Evolutionary conservation across 1,140 invertebrate species (phyloP).

Genomic region (Pseudomyrmex pallidus): DNA sequence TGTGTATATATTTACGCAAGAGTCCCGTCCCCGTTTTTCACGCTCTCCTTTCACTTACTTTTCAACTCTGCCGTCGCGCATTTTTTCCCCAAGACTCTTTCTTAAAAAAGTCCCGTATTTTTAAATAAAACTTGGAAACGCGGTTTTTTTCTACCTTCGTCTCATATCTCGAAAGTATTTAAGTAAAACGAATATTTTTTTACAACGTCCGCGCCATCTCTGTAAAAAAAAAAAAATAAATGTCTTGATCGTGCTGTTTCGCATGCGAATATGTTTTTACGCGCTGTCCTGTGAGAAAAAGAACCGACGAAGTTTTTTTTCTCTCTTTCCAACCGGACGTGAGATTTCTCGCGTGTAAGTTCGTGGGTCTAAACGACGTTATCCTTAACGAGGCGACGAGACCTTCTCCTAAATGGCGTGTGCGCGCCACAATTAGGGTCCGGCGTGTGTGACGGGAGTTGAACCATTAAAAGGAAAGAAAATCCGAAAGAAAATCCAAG

Average conservation of each 20-base stretch:
- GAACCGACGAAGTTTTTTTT: not conserved
- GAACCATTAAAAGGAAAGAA: slow-evolving; percentile 46
- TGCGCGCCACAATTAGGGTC: slow-evolving; percentile 39
- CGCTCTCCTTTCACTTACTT: slow-evolving; percentile 9
- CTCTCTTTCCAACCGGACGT: not conserved
- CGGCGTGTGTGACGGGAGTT: slow-evolving; percentile 25
- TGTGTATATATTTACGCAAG: not conserved
- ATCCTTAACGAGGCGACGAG: slow-evolving; percentile 49
- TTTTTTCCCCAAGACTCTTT: not conserved
- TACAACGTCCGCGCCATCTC: not conserved
- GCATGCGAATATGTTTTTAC: not conserved
- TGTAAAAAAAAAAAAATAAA: not conserved
- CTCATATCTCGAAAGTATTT: too few species aligned
- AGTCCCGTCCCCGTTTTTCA: not conserved
- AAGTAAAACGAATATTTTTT: too few species aligned
- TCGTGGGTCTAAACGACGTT: slow-evolving; percentile 43
- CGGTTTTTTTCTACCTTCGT: too few species aligned
- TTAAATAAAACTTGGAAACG: not conserved
- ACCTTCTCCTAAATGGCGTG: slow-evolving; percentile 21
- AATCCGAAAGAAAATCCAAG: not conserved
- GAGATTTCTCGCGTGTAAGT: slow-evolving; percentile 32
- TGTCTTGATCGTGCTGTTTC: not conserved
- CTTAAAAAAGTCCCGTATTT: not conserved
- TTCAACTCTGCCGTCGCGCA: not conserved
- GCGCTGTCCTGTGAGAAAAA: not conserved